Evolutionary conservation across 2,797 vertebrate genomes (phyloP).

Genomic region (Toxotes lorentzi): DNA sequence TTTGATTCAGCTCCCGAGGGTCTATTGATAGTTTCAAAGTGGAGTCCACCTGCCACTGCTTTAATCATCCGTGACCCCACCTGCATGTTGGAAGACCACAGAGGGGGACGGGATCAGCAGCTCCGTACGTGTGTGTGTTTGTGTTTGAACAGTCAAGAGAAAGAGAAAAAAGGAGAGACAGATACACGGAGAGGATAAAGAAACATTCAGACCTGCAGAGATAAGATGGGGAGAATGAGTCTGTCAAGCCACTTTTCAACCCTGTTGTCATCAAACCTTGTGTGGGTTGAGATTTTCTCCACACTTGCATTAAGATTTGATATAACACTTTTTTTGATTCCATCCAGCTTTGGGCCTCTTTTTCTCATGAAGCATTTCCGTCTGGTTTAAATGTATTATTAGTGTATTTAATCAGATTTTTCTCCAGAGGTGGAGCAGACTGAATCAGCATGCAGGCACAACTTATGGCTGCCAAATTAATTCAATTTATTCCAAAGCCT

Average conservation of each 20-base stretch:
- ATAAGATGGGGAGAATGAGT: constrained; percentile 20
- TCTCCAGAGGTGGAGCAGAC: constrained; percentile 66
- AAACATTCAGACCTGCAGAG: constrained; percentile 48
- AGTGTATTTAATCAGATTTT: constrained; percentile 71
- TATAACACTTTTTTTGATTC: constrained; percentile 38
- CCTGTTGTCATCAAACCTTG: constrained; percentile 13
- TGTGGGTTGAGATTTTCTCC: constrained; percentile 26
- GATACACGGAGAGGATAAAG: constrained; percentile 48
- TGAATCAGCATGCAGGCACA: constrained; percentile 73
- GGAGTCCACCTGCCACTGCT: constrained; percentile 85
- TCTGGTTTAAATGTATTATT: constrained; percentile 66
- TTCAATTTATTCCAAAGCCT: constrained; percentile 80
- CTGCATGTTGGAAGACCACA: constrained; percentile 69
- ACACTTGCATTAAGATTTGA: background rate
- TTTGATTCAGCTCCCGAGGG: constrained; percentile 80
- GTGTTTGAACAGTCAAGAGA: constrained; percentile 47
- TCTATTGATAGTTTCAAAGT: constrained; percentile 86
- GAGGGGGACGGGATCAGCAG: constrained; percentile 60
- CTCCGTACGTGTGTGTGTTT: constrained; percentile 18
- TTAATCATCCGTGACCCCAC: constrained; percentile 84
- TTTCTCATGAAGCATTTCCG: constrained; percentile 40
- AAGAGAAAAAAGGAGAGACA: constrained; percentile 21
- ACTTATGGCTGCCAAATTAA: constrained; percentile 77
- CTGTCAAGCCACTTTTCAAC: constrained; percentile 22
- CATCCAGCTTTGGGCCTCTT: constrained; percentile 26